Percentiles rank a stretch among this genome's conserved stretches.
Conservation (phyloP, 2,113 vertebrate species). For the Syngnathus typhle region DNA sequence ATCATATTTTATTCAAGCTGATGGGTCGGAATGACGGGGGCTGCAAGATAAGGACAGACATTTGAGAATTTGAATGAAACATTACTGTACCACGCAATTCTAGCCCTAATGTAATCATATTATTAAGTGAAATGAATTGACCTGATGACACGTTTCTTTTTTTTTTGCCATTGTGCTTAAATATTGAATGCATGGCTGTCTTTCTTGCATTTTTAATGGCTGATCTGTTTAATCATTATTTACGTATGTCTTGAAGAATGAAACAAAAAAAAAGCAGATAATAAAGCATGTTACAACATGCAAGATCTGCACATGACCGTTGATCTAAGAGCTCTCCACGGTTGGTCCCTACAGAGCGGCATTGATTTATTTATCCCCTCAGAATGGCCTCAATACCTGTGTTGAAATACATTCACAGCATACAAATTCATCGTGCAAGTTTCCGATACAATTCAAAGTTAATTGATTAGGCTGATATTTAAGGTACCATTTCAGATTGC, state of each 20-base stretch:
- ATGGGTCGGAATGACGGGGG: slow-evolving; percentile 42
- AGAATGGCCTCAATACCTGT: slow-evolving; percentile 6
- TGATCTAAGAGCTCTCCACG: slow-evolving; percentile 34
- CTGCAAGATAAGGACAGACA: slow-evolving; percentile 37
- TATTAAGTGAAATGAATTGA: neutral
- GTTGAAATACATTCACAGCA: slow-evolving; percentile 16
- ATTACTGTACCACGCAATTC: neutral
- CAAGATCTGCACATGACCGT: slow-evolving; percentile 33
- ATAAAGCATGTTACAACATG: slow-evolving; percentile 21
- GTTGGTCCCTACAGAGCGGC: slow-evolving; percentile 15
- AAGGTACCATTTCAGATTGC: neutral
- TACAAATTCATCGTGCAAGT: neutral
- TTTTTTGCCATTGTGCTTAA: neutral
- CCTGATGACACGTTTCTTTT: neutral
- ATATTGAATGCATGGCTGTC: neutral
- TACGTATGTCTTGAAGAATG: slow-evolving; percentile 19
- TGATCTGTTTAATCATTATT: slow-evolving; percentile 6
- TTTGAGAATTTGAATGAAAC: slow-evolving; percentile 32
- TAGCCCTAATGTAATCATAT: neutral
- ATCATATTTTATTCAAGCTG: slow-evolving; percentile 45
- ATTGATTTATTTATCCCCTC: slow-evolving; percentile 28
- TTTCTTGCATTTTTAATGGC: neutral
- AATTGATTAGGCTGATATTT: slow-evolving; percentile 3
- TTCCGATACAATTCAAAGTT: slow-evolving; percentile 12
- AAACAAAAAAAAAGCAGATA: slow-evolving; percentile 13